Evolutionary conservation across 2,797 vertebrate species (phyloP), one percentile per base, ranked within the genome.

Genomic region (Lepus oiostolus): DNA sequence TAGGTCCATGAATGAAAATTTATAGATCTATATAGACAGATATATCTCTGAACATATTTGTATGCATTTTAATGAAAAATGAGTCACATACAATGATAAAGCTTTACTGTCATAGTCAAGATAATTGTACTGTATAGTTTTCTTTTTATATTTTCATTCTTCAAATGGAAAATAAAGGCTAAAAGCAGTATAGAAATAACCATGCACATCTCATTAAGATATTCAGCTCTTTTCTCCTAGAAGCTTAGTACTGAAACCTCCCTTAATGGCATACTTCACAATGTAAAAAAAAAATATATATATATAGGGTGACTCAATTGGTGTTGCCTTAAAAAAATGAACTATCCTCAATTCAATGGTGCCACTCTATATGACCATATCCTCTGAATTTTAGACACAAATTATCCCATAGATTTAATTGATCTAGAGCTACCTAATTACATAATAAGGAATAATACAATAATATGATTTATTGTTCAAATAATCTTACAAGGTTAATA

Each of bases 51-150:
- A 95, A 94, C 72, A 87, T 65, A 77, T 68, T 88, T 92, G 32
- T 96, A 28, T 96, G 52, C 54, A 87, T 94, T 96, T 93, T 91
- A 93, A 94, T 92, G 88, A 93, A 68, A 72, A 77, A 3, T 82
- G 80, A 95, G n/a, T 90, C 82, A 93, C 22, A 84, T 86, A 38
- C 60, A 84, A 60, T 91, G 70, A 70, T 85, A 80, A 67, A 92
- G 11, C 90, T 90, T 82, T 67, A 71, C 26, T 76, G 72, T 84
- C 38, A 76, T 88, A 75, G 30, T 91, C 75, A 95, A 58, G 75
- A 75, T 81, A 75, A 95, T 89, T 95, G 30, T 94, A 63, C n/a
- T 88, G 54, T 93, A 67, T 93, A 52, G n/a, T 80, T 95, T 95
- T 9, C 17, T 85, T 94, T 93, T 70, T 94, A 88, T 75, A 71